These are phyloP conservation scores for Eilema caniola DNA, from an alignment of 2,888 invertebrate genomes.

Conservation along the genomic window DNA sequence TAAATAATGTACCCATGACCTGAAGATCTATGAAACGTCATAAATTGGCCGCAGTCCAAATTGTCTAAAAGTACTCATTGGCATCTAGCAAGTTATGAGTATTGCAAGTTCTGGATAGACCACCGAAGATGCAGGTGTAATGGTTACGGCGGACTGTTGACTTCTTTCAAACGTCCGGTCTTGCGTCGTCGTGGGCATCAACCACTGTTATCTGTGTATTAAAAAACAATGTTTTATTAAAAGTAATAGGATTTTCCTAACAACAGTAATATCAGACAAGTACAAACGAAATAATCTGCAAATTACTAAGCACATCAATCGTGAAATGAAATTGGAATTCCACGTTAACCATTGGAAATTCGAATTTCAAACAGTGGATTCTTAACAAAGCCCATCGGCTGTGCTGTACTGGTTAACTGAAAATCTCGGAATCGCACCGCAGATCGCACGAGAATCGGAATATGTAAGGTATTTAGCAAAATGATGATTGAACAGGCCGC, in stretches of 20 bases:
- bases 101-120: not conserved
- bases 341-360: conserved; percentile 66
- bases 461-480: conserved; percentile 83
- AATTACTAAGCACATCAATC: conserved; percentile 3
- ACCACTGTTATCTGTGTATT: not conserved
- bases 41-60: not conserved
- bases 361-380: conserved; percentile 75
- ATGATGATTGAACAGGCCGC: conserved; percentile 52
- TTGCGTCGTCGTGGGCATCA: too few relatives aligned
- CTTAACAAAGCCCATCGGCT: conserved; percentile 78
- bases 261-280: not conserved
- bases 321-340: conserved; percentile 57
- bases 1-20: not conserved
- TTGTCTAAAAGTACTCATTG: not conserved
- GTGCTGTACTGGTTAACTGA: conserved; percentile 66
- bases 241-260: too few relatives aligned
- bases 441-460: conserved; percentile 78
- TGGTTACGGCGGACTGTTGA: not conserved
- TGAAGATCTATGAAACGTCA: not conserved
- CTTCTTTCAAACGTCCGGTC: too few relatives aligned
- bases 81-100: not conserved
- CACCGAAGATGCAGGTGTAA: not conserved
- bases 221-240: too few relatives aligned
- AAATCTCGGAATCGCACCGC: conserved; percentile 83
- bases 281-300: conserved; percentile 2